Base-by-base conservation (phyloP, 2,888 invertebrate species). In the Spisula subtruncata region DNA sequence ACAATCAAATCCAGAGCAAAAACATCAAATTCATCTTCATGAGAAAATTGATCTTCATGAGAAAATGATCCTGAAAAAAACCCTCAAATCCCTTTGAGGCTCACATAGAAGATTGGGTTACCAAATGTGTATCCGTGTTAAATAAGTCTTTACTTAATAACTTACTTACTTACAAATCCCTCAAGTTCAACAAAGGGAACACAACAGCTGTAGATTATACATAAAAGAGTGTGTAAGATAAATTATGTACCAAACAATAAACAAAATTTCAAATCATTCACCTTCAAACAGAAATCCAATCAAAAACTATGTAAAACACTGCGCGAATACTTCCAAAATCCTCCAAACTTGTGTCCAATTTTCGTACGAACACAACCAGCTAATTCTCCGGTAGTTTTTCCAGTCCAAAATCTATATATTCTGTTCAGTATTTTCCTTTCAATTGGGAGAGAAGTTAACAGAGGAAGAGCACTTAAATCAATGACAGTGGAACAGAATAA, bases 351-450 rank as follows among this genome's bases (percentile, higher is more conserved):
- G 25, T 0, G n/a, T 25, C n/a, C 25, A n/a, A 25, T 66, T 66
- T 10, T 25, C 60, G 6, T 25, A 66, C 60, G 25, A 66, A 66
- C 60, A 25, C 60, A n/a, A 66, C 60, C 25, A n/a, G 25, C 60
- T 66, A 2, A 41, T 41, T 66, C 60, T 66, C 25, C 60, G n/a
- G n/a, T 66, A 66, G 25, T 66, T 25, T 25, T 66, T 25, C 25
- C 25, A 5, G n/a, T 8, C 75, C 75, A 75, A 75, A 75, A 75
- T 75, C 75, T 75, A 75, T 75, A 75, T 32, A 35, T 35, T 75
- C 32, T 75, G 16, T 75, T 25, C 75, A 16, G 75, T 75, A 75
- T 32, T 75, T 35, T 35, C 35, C 35, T 75, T 75, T 75, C 75
- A 75, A 75, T 75, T 75, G 1, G 35, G 25, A 25, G 25, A 25